Evolutionary conservation across 1,140 invertebrate species (phyloP).

Genomic region (Halesus radiatus): DNA sequence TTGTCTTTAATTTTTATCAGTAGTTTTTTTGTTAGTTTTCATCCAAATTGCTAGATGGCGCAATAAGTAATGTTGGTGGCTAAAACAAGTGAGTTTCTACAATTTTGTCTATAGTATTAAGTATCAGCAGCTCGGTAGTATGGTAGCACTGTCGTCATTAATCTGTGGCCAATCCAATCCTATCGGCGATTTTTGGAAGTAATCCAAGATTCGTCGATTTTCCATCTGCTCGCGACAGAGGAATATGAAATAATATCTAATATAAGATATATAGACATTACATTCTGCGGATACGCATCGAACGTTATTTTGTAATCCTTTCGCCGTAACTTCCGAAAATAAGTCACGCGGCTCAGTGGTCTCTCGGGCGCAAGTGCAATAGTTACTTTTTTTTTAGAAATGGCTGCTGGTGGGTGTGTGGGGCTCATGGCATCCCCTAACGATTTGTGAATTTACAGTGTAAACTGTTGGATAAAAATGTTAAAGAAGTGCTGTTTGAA

Average conservation of each 20-base stretch:
- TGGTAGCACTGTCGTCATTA: constrained; percentile 36
- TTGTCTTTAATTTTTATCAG: too few relatives aligned
- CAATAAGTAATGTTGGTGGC: too few relatives aligned
- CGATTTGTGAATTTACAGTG: constrained; percentile 45
- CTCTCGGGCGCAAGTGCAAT: constrained; percentile 46
- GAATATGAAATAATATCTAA: constrained; percentile 33
- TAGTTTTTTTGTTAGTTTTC: too few relatives aligned
- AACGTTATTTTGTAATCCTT: constrained; percentile 41
- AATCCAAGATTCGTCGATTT: constrained; percentile 48
- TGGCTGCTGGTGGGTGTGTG: constrained; percentile 52
- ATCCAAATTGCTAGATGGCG: too few relatives aligned
- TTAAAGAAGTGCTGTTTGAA: constrained; percentile 42
- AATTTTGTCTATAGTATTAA: neutral
- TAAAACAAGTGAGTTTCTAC: too few relatives aligned
- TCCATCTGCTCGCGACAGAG: constrained; percentile 35
- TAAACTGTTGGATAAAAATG: constrained; percentile 37
- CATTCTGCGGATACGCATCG: constrained; percentile 18
- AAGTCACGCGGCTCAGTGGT: constrained; percentile 43
- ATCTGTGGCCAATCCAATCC: constrained; percentile 35
- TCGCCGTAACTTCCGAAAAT: constrained; percentile 47
- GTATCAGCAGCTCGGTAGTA: neutral
- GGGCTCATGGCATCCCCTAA: constrained; percentile 48
- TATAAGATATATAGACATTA: constrained; percentile 18
- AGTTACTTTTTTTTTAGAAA: constrained; percentile 47
- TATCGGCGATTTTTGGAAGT: constrained; percentile 45